Evolutionary conservation across 2,888 invertebrate species (phyloP), one percentile per base, ranked within the genome.

Genomic region (Hypomecis atomaria): DNA sequence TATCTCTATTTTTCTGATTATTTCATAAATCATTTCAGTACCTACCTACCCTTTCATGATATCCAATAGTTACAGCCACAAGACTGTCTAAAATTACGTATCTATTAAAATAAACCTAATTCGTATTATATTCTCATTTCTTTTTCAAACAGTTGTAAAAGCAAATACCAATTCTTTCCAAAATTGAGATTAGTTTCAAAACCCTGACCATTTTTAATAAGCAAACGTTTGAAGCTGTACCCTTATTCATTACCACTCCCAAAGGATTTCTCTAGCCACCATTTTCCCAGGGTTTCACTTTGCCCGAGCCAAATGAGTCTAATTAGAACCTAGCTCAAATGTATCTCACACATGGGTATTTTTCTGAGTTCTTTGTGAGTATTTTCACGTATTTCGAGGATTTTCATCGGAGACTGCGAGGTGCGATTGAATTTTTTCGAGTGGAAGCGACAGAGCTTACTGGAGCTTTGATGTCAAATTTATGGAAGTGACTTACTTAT

Each of bases 351-450:
- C 56, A 55, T 42, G 47, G 54, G 57, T 63, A 40, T 50, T 60
- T 56, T 42, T 44, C 47, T 44, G 33, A 40, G 38, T 34, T 33
- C 79, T 79, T 81, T 77, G 68, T 75, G 77, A 77, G 83, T 77
- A 85, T 87, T 90, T 87, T 82, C 85, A 84, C 84, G 85, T 87
- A 88, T 90, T 86, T 85, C 78, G 82, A 82, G 87, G 87, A 88
- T 89, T 90, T 88, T 84, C 87, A 82, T 81, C 83, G 84, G 78
- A 76, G 87, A 83, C 86, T 86, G 88, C 78, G 83, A 84, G 84
- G 83, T 82, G 81, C 88, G 89, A 90, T 90, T 90, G 91, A 88
- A 89, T 78, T 91, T 91, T 91, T 90, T 90, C 90, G 85, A 89
- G 90, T 91, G 91, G 90, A 91, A 91, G 86, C 84, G 89, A 89